Base-by-base conservation (phyloP, 2,113 vertebrate genomes). In the Hippoglossus stenolepis region DNA sequence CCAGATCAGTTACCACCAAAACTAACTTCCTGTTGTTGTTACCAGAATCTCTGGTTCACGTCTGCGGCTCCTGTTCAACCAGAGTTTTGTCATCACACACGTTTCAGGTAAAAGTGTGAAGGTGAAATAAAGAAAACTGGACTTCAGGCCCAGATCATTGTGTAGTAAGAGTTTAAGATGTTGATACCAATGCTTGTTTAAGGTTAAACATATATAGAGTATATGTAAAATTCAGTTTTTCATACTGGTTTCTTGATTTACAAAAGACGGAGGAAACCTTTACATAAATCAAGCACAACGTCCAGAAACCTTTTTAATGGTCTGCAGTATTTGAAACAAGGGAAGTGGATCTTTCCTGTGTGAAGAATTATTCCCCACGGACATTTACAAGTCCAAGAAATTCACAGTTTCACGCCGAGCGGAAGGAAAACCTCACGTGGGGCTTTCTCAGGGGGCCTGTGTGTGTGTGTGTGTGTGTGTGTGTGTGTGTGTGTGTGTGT, bases 401-500 rank as follows among this genome's bases (percentile, higher is more conserved):
- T 15, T 3, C 23, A 47, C 68, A 58, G 40, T 21, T 60, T 70
- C 14, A n/a, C 13, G 21, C 70, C 2, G 31, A 64, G 60, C 1
- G 4, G 18, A 0, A 9, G 20, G 26, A 8, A 47, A 35, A n/a
- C 3, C 23, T 65, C 24, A 45, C 7, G 31, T 35, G 18, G 53
- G 26, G 2, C 18, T 15, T 14, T 49, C 47, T 51, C 15, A 20
- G 49, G 49, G 49, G 49, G 49, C 13, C 11, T 3, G 51, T 53
- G 51, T 53, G 51, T 53, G 51, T 53, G 51, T 53, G 51, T 53
- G 51, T 53, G 51, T 53, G 51, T 53, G 20, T 53, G 51, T 53
- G 51, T 53, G 51, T 53, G 51, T 53, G 49, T 20, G 49, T 31
- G 28, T 31, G 28, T 31, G 28, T 31, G 28, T 31, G 5, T 31